Percentiles rank a stretch among this genome's conserved stretches.
Conservation (phyloP, 2,888 invertebrate species). For the Melipona bicolor region DNA sequence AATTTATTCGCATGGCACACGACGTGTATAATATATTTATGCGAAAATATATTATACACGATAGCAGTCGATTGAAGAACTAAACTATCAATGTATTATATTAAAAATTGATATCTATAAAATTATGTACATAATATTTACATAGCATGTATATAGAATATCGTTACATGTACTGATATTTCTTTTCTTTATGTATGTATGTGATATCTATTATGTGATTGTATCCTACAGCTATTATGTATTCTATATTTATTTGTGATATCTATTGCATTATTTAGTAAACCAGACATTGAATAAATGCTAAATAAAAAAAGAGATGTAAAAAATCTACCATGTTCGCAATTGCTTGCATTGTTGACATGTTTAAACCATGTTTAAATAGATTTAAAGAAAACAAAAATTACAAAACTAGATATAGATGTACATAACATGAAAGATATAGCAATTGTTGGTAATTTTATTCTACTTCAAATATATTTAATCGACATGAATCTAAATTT, state of each 20-base stretch:
- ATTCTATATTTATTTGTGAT: too few relatives aligned
- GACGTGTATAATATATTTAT: neutral
- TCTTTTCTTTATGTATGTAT: neutral
- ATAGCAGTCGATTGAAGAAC: neutral
- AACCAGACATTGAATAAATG: constrained; percentile 15
- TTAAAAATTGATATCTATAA: too few relatives aligned
- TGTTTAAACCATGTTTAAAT: constrained; percentile 10
- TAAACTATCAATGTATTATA: neutral
- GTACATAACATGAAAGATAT: too few relatives aligned
- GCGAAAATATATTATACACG: neutral
- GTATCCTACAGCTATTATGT: neutral
- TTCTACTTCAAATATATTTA: neutral
- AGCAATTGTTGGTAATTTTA: neutral
- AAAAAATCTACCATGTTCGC: constrained; percentile 46
- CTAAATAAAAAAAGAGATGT: constrained; percentile 30
- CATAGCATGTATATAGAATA: neutral
- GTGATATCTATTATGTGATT: neutral
- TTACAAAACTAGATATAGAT: neutral
- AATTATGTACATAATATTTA: neutral
- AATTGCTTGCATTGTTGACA: constrained; percentile 51
- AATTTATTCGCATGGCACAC: neutral
- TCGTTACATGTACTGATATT: neutral
- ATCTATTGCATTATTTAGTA: neutral
- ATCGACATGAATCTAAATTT: neutral
- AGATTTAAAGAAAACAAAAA: neutral